phyloP scores from a whole-genome alignment of 2,888 invertebrate genomes.

The Agrenia bidenticulata region DNA sequence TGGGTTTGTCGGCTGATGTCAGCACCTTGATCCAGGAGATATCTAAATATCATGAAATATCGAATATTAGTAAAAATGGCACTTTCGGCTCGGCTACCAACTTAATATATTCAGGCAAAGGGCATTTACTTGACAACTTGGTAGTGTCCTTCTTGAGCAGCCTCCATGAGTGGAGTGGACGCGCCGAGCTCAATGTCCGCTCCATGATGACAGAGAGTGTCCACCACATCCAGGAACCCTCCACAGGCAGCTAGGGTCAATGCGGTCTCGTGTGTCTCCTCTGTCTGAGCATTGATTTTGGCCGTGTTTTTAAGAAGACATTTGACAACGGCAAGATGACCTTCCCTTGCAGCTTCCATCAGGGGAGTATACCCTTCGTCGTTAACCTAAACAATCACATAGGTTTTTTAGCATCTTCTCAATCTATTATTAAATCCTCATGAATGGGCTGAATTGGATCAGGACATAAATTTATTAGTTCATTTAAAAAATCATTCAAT shows the following conservation, averaged over 20 bases:
- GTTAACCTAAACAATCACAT: too few relatives aligned
- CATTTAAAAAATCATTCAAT: too few relatives aligned
- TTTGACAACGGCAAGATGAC: conserved; percentile 63
- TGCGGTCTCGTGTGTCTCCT: conserved; percentile 97
- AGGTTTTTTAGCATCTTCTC: too few relatives aligned
- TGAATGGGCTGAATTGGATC: too few relatives aligned
- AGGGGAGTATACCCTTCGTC: conserved; percentile 99
- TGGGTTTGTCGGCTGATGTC: conserved; percentile 92
- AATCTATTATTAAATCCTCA: too few relatives aligned
- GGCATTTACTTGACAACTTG: conserved; percentile 73
- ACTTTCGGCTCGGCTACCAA: neutral
- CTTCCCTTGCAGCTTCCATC: conserved; percentile 98
- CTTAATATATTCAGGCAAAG: conserved; percentile 19
- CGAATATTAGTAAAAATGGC: neutral
- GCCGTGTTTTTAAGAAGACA: conserved; percentile 63
- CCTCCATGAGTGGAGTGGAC: conserved; percentile 97
- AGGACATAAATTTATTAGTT: too few relatives aligned
- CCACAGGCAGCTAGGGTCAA: conserved; percentile 94
- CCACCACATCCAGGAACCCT: conserved; percentile 95
- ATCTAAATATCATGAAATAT: conserved; percentile 59
- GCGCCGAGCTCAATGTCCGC: conserved; percentile 96
- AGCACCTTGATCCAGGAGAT: conserved; percentile 78
- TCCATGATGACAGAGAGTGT: conserved; percentile 80
- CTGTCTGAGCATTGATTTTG: conserved; percentile 96
- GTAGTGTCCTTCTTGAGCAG: conserved; percentile 94